These are phyloP conservation scores for Sinocyclocheilus anshuiensis DNA, from an alignment of 2,113 vertebrate genomes.

Conservation along the genomic window DNA sequence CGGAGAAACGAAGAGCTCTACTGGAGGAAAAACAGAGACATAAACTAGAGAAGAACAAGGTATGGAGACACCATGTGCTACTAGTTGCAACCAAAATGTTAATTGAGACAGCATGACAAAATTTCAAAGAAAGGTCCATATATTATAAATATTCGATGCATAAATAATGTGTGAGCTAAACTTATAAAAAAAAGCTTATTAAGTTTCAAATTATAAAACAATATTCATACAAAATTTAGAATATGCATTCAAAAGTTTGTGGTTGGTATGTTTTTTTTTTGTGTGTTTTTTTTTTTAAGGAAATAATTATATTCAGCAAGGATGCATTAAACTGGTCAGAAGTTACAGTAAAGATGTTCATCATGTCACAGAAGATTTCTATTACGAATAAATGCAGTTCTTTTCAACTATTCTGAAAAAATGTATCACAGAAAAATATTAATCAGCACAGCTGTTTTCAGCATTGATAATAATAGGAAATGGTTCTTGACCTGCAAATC, in stretches of 20 bases:
- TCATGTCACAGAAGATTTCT: too few species aligned
- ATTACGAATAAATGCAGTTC: too few species aligned
- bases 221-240: background rate
- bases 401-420: too few species aligned
- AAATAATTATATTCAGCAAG: background rate
- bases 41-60: slow-evolving; percentile 97
- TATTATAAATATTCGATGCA: too few species aligned
- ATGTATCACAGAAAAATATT: background rate
- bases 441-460: background rate
- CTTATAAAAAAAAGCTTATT: background rate
- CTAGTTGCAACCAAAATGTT: background rate
- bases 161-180: too few species aligned
- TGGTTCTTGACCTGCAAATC: background rate
- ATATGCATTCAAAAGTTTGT: background rate
- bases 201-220: background rate
- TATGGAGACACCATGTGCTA: slow-evolving; percentile 56
- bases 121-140: background rate
- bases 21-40: slow-evolving; percentile 92
- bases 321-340: background rate
- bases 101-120: background rate
- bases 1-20: slow-evolving; percentile 82
- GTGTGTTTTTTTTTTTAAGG: background rate
- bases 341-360: background rate
- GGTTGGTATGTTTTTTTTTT: background rate
- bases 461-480: background rate